Evolutionary conservation across 2,888 invertebrate genomes (phyloP).

Genomic region (Tetragonula carbonaria): DNA sequence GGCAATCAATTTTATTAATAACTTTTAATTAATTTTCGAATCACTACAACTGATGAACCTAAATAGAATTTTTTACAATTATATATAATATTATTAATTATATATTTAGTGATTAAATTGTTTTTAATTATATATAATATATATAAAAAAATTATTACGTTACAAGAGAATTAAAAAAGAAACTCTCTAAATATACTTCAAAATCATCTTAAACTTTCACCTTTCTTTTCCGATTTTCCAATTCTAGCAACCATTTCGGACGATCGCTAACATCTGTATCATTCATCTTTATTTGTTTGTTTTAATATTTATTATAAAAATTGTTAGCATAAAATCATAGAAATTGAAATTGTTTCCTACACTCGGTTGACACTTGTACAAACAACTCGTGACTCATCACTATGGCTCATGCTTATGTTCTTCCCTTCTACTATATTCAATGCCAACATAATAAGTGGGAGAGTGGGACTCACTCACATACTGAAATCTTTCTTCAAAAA

Average conservation of each 20-base stretch:
- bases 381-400: slow-evolving; percentile 47
- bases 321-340: not conserved
- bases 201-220: slow-evolving; percentile 61
- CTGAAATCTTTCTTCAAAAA: slow-evolving; percentile 16
- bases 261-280: slow-evolving; percentile 71
- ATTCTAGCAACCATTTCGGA: slow-evolving; percentile 81
- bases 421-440: slow-evolving; percentile 25
- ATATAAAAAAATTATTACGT: not conserved
- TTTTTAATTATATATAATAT: not conserved
- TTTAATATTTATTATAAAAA: slow-evolving; percentile 3
- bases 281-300: slow-evolving; percentile 61
- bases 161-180: not conserved
- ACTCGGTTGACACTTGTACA: slow-evolving; percentile 24
- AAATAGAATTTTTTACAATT: not conserved
- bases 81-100: not conserved
- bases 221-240: slow-evolving; percentile 82
- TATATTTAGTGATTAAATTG: not conserved
- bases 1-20: not conserved
- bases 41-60: not conserved
- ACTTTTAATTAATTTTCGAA: not conserved
- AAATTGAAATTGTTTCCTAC: not conserved
- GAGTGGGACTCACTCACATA: slow-evolving; percentile 27
- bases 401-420: slow-evolving; percentile 35
- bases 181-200: not conserved
- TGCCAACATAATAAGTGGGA: too few species aligned